Evolutionary conservation across 2,888 invertebrate genomes (phyloP).

Genomic region (Caenorhabditis drosophilae): DNA sequence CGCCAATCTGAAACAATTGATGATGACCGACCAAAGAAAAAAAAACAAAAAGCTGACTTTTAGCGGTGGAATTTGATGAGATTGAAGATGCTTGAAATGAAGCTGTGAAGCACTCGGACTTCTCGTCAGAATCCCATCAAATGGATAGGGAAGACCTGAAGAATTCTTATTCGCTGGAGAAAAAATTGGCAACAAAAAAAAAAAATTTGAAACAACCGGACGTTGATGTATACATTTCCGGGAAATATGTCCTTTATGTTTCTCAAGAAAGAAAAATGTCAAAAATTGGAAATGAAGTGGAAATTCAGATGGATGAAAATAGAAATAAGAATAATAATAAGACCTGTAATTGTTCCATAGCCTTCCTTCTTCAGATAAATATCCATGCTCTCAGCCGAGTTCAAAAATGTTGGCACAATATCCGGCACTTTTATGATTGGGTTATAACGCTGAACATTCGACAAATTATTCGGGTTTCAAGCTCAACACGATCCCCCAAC

Average conservation of each 20-base stretch:
- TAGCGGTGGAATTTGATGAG: slow-evolving; percentile 34
- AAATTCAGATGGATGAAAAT: background rate
- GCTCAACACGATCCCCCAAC: background rate
- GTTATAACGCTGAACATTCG: slow-evolving; percentile 33
- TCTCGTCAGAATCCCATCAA: slow-evolving; percentile 42
- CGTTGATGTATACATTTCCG: slow-evolving; percentile 5
- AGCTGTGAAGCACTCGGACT: slow-evolving; percentile 48
- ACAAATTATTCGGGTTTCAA: background rate
- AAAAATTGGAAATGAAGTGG: background rate
- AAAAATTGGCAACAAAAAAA: no score
- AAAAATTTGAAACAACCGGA: background rate
- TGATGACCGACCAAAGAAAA: no score
- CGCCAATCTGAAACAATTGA: slow-evolving; percentile 29
- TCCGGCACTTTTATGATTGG: slow-evolving; percentile 28
- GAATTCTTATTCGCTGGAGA: no score
- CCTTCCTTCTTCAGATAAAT: slow-evolving; percentile 53
- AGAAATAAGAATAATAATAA: background rate
- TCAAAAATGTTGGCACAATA: slow-evolving; percentile 31
- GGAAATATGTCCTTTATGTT: slow-evolving; percentile 4
- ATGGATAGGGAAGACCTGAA: slow-evolving; percentile 51
- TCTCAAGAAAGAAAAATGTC: background rate
- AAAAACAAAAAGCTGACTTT: slow-evolving; percentile 18
- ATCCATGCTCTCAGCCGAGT: slow-evolving; percentile 50
- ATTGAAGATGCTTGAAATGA: slow-evolving; percentile 31
- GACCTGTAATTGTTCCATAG: slow-evolving; percentile 49